phyloP scores from a whole-genome alignment of 30 jellyfish, hydroid and myxozoan species.

The Chrysaora quinquecirrha region DNA sequence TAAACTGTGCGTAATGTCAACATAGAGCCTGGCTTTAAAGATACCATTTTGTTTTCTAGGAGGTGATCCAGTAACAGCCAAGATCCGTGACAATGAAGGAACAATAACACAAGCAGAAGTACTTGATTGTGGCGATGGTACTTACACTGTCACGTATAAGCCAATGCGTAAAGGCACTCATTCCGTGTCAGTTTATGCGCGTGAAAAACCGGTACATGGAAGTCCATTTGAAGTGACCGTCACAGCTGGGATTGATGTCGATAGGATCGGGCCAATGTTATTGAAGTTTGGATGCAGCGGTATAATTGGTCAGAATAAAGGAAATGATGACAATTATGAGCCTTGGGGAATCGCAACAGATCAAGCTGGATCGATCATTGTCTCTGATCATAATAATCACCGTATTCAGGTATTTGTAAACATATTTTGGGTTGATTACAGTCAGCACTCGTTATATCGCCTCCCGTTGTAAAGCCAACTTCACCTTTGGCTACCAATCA shows the following conservation, averaged over 20 bases:
- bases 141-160: conserved; percentile 76
- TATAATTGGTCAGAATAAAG: conserved; percentile 49
- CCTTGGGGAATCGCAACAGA: conserved; percentile 97
- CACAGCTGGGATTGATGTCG: conserved; percentile 89
- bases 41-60: too few relatives aligned
- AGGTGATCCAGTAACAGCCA: conserved; percentile 85
- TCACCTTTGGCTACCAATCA: too few relatives aligned
- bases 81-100: conserved; percentile 68
- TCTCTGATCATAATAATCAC: conserved; percentile 94
- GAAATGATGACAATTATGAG: conserved; percentile 87
- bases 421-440: not conserved
- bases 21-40: too few relatives aligned
- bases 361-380: conserved; percentile 69
- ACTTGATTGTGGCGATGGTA: conserved; percentile 75
- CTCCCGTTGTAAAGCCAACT: too few relatives aligned
- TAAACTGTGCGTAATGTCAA: too few relatives aligned
- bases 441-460: not conserved
- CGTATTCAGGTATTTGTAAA: conserved; percentile 72
- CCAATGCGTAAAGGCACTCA: conserved; percentile 77
- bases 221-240: conserved; percentile 89
- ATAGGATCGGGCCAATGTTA: conserved; percentile 88
- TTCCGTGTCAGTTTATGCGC: conserved; percentile 48
- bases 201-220: conserved; percentile 85
- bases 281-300: conserved; percentile 89
- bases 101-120: conserved; percentile 72